Percentiles rank a stretch among this genome's conserved stretches.
Conservation (phyloP, 2,888 invertebrate species). For the Drosophila fulvimacula region DNA sequence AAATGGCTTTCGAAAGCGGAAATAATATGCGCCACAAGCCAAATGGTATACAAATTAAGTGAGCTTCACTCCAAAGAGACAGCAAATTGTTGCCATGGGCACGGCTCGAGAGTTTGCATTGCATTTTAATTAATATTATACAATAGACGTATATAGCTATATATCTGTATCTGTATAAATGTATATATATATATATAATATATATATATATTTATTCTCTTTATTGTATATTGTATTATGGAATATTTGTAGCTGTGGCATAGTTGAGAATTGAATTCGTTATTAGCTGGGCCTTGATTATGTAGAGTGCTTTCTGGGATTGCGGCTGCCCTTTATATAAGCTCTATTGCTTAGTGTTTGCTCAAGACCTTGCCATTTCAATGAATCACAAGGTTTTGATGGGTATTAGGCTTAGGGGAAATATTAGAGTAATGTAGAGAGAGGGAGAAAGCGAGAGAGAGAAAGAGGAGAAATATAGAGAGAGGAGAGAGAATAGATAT, state of each 20-base stretch:
- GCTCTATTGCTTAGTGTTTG: not conserved
- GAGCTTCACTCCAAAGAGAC: slow-evolving; percentile 12
- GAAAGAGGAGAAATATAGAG: too few relatives aligned
- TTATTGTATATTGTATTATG: slow-evolving; percentile 5
- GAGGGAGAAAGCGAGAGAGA: not conserved
- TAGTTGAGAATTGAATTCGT: slow-evolving; percentile 38
- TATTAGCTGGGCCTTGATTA: slow-evolving; percentile 28
- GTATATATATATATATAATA: too few relatives aligned
- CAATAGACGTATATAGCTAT: not conserved
- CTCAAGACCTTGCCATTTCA: not conserved
- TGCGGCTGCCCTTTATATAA: not conserved
- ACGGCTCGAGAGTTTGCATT: slow-evolving; percentile 36
- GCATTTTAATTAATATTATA: slow-evolving; percentile 50
- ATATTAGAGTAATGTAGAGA: too few relatives aligned
- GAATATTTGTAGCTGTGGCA: slow-evolving; percentile 6
- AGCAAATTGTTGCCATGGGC: slow-evolving; percentile 55
- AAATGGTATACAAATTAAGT: slow-evolving; percentile 40
- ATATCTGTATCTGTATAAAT: not conserved
- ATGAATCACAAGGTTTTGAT: not conserved
- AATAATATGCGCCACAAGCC: slow-evolving; percentile 41
- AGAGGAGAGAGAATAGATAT: not conserved
- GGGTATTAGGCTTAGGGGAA: not conserved
- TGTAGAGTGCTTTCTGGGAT: slow-evolving; percentile 6
- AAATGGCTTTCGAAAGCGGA: slow-evolving; percentile 41
- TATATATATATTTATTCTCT: not conserved